Evolutionary conservation across 2,797 vertebrate species (phyloP), one percentile per base, ranked within the genome.

Genomic region (Ispidina lecontei): DNA sequence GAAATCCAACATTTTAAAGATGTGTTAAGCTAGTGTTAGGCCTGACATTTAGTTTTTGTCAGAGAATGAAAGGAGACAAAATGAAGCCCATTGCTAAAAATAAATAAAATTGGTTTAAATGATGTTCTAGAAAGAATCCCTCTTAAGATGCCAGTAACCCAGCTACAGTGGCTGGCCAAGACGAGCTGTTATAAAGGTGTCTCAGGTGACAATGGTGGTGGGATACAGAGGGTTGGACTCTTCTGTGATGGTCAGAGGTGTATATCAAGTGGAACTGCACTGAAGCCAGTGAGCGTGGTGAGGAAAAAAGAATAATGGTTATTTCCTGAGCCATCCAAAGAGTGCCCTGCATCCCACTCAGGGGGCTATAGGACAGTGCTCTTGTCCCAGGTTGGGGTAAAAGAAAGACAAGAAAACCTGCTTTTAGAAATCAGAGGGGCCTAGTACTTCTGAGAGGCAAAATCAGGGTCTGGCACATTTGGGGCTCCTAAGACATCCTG

Each of bases 1-100:
- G 58, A 88, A 94, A 92, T 78, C 15, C 33, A 77, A 2, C 22
- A 72, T 88, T 91, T 87, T 63, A 84, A 87, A 89, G 87, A 64
- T 37, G 16, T 16, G 83, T 90, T 90, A 39, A 65, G 52, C 18
- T 79, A 67, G 37, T 62, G 54, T 86, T 82, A 71, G 59, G 22
- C 35, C 54, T 29, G 6, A 89, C 37, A 76, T 90, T 92, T 92
- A 90, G 54, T 74, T 92, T 92, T 80, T 58, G 46, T 86, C 64
- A 71, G 54, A 82, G 64, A 84, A 64, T 67, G 65, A 88, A 81
- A 81, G 44, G 28, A 28, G 14, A 43, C 41, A 90, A 60, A 88
- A 90, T 44, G 56, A 70, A 92, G 43, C 25, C 79, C 0, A 0
- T 23, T 78, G 90, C 73, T 93, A 88, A 89, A 95, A 94, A 89